phyloP scores from a whole-genome alignment of 1,140 invertebrate genomes.

The Leptopilina clavipes region DNA sequence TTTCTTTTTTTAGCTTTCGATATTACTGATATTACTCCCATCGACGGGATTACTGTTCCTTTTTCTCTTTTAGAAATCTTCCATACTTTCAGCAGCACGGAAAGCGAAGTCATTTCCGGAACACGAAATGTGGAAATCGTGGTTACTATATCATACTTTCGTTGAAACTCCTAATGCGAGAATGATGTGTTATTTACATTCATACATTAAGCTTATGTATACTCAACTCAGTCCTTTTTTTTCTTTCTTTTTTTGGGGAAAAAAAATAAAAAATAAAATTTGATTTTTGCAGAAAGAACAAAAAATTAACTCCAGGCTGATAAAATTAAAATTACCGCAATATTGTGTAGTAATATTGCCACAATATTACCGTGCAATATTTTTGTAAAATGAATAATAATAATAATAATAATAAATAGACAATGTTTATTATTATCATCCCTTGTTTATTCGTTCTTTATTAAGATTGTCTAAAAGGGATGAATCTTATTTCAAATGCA shows the following conservation, averaged over 20 bases:
- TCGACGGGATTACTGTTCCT: conserved; percentile 1
- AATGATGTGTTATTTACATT: conserved; percentile 12
- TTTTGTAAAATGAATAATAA: too few relatives aligned
- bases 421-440: too few relatives aligned
- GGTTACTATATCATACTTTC: conserved; percentile 25
- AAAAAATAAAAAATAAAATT: background rate
- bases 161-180: background rate
- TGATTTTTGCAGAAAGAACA: background rate
- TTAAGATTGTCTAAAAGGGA: too few relatives aligned
- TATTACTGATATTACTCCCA: background rate
- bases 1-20: too few relatives aligned
- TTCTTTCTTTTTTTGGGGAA: background rate
- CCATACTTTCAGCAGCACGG: background rate
- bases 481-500: too few relatives aligned
- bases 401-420: too few relatives aligned
- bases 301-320: too few relatives aligned
- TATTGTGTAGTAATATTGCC: too few relatives aligned
- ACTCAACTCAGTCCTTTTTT: background rate
- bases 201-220: conserved; percentile 10
- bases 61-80: conserved; percentile 1
- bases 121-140: conserved; percentile 20
- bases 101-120: conserved; percentile 29
- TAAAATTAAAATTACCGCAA: too few relatives aligned
- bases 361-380: too few relatives aligned
- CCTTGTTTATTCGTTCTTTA: too few relatives aligned